Evolutionary conservation across 2,113 vertebrate genomes (phyloP), one percentile per base, ranked within the genome.

Genomic region (Electrona antarctica): DNA sequence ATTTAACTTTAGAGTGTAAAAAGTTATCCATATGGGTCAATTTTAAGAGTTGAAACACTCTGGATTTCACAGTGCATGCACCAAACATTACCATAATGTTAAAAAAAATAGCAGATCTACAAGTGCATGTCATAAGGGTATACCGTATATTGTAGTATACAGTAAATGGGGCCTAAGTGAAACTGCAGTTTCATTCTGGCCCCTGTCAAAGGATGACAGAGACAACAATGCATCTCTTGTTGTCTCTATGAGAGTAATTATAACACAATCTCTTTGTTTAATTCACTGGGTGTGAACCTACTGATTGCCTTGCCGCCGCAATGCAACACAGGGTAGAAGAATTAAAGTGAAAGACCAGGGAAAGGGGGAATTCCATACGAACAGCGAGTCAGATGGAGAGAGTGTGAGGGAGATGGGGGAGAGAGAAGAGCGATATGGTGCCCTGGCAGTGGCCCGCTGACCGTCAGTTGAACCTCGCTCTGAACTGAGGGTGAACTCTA

Each of bases 401-500:
- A 80, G 64, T 69, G 55, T 54, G 8, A 29, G 14, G 5, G 7
- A 29, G 47, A 14, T 2, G 46, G 45, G 14, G 59, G 70, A 64
- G 54, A 21, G 69, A 64, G 14, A 45, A 48, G 77, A 69, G 82
- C 78, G 64, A 57, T 66, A 82, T 71, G 69, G 69, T 81, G 78
- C 73, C 82, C 84, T 81, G 76, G 49, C 79, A 74, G 76, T 80
- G 81, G 86, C 88, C 87, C 21, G 85, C 80, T 93, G 93, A 93
- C 93, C 92, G 90, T 41, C 82, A 60, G 82, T 73, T 93, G 92
- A 94, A 94, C 93, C 87, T 85, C 78, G 56, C 84, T 64, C 82
- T 94, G 91, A 93, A 93, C 93, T 94, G 83, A 87, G 77, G 81
- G 89, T 93, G 93, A 94, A 94, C 93, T 85, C 83, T 84, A 83